Percentiles rank a stretch among this genome's conserved stretches.
Evolutionary conservation across 1,140 invertebrate species (phyloP).

Genomic region (Brachionus rotundiformis): DNA sequence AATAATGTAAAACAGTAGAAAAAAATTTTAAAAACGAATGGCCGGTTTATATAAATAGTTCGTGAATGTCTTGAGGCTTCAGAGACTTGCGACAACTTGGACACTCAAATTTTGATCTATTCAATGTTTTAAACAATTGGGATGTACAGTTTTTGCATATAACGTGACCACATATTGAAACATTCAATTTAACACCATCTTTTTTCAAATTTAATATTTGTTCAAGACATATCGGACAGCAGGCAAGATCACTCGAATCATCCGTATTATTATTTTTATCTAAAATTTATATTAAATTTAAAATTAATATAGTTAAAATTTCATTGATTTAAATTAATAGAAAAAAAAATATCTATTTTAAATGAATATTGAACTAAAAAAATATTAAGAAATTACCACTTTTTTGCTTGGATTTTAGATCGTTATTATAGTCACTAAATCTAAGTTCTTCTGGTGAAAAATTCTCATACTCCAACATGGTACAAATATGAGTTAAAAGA

Average conservation of each 20-base stretch:
- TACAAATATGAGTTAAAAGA: background rate
- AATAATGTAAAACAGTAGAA: background rate
- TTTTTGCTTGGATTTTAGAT: background rate
- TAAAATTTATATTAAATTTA: too few relatives aligned
- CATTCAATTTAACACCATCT: constrained; percentile 16
- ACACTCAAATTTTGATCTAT: constrained; percentile 15
- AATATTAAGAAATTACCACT: background rate
- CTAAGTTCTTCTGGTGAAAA: constrained; percentile 3
- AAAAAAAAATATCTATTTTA: too few relatives aligned
- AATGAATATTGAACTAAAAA: too few relatives aligned
- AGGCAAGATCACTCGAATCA: background rate
- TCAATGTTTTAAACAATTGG: background rate
- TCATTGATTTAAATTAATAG: too few relatives aligned
- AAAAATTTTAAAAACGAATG: background rate
- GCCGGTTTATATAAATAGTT: constrained; percentile 10
- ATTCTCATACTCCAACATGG: constrained; percentile 37
- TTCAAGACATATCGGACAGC: constrained; percentile 26
- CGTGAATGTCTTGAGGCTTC: background rate
- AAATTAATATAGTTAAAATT: too few relatives aligned
- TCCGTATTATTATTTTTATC: constrained; percentile 37
- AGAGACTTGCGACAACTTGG: constrained; percentile 19
- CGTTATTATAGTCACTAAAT: constrained; percentile 33
- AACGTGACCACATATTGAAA: constrained; percentile 38
- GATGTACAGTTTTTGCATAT: constrained; percentile 10
- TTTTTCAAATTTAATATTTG: constrained; percentile 5